Conservation (phyloP, 2,888 invertebrate species). For the Ophion slaviceki region DNA sequence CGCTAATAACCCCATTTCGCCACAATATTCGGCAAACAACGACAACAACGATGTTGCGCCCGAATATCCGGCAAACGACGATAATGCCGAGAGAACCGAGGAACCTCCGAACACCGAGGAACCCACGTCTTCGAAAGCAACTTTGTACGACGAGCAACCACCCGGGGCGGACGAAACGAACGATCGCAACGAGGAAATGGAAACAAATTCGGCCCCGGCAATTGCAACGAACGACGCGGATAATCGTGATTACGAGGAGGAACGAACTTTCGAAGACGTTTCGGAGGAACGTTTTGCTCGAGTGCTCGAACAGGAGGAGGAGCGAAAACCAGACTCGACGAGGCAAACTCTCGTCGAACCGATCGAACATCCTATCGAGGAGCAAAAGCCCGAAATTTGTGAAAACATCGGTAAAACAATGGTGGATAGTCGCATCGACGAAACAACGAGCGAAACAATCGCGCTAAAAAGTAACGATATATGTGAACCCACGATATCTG, state of each 20-base stretch:
- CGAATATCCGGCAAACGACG: neutral
- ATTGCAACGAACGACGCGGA: conserved; percentile 12
- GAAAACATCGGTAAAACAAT: conserved; percentile 39
- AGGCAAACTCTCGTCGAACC: neutral
- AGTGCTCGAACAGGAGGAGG: conserved; percentile 24
- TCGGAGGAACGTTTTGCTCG: conserved; percentile 11
- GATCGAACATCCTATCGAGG: neutral
- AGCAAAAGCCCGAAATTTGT: conserved; percentile 7
- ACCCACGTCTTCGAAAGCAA: neutral
- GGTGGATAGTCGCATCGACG: neutral
- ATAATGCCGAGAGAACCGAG: conserved; percentile 24
- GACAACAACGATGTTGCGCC: neutral
- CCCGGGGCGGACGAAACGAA: conserved; percentile 11
- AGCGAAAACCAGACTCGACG: neutral
- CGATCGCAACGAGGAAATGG: conserved; percentile 10
- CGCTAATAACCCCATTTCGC: conserved; percentile 23
- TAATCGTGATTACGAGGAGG: conserved; percentile 34
- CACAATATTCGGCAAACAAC: neutral
- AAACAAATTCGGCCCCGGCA: conserved; percentile 6
- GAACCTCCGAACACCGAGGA: neutral
- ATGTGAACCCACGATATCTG: conserved; percentile 26
- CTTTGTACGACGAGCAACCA: conserved; percentile 23
- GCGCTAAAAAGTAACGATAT: conserved; percentile 33
- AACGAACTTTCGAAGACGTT: conserved; percentile 37
- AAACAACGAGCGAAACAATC: conserved; percentile 19